Base-by-base conservation (phyloP, 2,113 vertebrate genomes). In the Sphyrna mokarran region DNA sequence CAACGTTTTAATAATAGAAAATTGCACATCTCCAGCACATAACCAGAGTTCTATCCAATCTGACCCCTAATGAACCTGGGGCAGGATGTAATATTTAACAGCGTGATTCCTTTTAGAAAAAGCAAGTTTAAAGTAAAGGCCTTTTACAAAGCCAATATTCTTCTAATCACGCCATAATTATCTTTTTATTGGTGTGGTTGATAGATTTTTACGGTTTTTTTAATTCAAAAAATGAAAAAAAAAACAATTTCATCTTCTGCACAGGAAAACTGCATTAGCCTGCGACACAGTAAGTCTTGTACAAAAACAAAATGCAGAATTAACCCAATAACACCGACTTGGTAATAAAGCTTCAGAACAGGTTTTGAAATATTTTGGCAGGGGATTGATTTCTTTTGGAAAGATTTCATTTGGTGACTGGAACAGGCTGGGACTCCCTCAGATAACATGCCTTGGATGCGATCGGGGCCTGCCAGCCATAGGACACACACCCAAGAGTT, bases 21-120 rank as follows among this genome's bases (percentile, higher is more conserved):
- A 72, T 72, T 37, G 90, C 90, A 66, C n/a, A 37, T n/a, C 90
- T 40, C 40, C 90, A 48, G 23, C 66, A 69, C 48, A 94, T 94
- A 94, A 94, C 66, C 33, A 72, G 37, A 69, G 69, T 94, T 70
- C 23, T 48, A 94, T 94, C 69, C 40, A 94, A 43, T 72, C 37
- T 95, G 68, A 95, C n/a, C 37, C 37, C 22, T 48, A 72, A 95
- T 72, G 91, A 94, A 94, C 91, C 40, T 94, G 91, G 37, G 26
- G 91, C 37, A 68, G 22, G 66, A 95, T 95, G 93, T 72, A 95
- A 95, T 95, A 95, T 95, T 95, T 95, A 70, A 95, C 93, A 48
- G 93, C 66, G 7, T 26, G 93, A 69, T 40, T 95, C 68, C 40
- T 95, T 72, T 70, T 29, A 70, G 68, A 69, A 70, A 63, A 94